These are phyloP conservation scores for Morone chrysops DNA, from an alignment of 2,113 vertebrate genomes.

Conservation along the genomic window DNA sequence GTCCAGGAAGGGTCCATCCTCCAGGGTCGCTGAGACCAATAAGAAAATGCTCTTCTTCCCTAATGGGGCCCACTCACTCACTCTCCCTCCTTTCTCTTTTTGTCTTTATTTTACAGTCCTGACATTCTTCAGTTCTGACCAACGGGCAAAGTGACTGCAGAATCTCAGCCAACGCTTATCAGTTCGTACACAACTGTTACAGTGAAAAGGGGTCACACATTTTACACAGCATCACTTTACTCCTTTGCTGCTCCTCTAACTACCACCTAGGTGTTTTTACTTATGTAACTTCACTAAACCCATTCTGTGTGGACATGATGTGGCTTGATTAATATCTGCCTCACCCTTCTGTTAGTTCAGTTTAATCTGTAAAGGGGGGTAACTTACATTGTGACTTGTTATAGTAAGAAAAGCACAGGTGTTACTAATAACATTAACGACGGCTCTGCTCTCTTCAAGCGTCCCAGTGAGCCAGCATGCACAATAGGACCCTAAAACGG, in stretches of 20 bases:
- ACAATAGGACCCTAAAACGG: background rate
- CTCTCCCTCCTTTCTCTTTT: conserved; percentile 43
- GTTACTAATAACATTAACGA: background rate
- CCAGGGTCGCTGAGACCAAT: conserved; percentile 57
- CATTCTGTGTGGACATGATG: background rate
- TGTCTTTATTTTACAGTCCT: conserved; percentile 45
- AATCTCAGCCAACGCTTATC: background rate
- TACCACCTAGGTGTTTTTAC: background rate
- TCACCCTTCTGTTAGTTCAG: background rate
- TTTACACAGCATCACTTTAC: background rate
- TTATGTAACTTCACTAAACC: background rate
- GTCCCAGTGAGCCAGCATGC: background rate
- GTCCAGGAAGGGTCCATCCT: conserved; percentile 60
- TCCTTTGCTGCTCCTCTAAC: background rate
- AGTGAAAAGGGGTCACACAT: background rate
- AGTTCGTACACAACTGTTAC: background rate
- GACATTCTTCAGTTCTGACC: conserved; percentile 17
- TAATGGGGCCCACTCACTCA: conserved; percentile 64
- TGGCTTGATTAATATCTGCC: background rate
- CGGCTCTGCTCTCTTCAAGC: background rate
- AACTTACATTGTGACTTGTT: background rate
- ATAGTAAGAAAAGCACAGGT: background rate
- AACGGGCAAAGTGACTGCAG: background rate
- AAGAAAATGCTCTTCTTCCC: conserved; percentile 65
- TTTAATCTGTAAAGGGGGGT: background rate